Conservation (phyloP, 2,797 vertebrate species). For the Malacoraja senta region DNA sequence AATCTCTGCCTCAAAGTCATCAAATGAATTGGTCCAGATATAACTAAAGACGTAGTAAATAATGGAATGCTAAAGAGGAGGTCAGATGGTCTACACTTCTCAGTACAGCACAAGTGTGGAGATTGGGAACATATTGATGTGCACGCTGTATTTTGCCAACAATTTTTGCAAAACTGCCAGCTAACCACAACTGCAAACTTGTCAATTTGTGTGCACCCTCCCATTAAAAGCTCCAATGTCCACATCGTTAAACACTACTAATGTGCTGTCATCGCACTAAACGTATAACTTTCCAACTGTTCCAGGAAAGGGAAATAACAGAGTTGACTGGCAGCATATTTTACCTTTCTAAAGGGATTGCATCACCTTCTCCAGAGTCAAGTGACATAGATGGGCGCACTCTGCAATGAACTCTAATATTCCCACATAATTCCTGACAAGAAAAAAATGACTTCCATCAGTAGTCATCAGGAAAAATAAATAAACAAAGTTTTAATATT, state of each 20-base stretch:
- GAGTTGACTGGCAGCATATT: neutral
- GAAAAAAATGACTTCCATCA: constrained; percentile 5
- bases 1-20: too few species aligned
- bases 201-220: neutral
- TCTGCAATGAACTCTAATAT: constrained; percentile 74
- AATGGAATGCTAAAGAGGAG: too few species aligned
- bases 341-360: constrained; percentile 51
- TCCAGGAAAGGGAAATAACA: neutral
- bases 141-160: too few species aligned
- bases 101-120: too few species aligned
- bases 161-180: too few species aligned
- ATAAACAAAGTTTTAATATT: neutral
- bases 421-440: constrained; percentile 70
- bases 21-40: too few species aligned
- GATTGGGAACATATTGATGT: too few species aligned
- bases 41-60: too few species aligned
- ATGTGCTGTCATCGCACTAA: neutral
- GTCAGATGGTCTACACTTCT: too few species aligned
- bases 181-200: too few species aligned
- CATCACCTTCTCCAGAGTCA: constrained; percentile 48
- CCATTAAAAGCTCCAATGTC: neutral
- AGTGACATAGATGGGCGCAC: constrained; percentile 64
- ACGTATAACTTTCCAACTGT: neutral
- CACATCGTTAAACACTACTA: neutral
- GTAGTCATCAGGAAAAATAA: neutral